Evolutionary conservation across 2,113 vertebrate species (phyloP).

Genomic region (Oreocharis arfaki): DNA sequence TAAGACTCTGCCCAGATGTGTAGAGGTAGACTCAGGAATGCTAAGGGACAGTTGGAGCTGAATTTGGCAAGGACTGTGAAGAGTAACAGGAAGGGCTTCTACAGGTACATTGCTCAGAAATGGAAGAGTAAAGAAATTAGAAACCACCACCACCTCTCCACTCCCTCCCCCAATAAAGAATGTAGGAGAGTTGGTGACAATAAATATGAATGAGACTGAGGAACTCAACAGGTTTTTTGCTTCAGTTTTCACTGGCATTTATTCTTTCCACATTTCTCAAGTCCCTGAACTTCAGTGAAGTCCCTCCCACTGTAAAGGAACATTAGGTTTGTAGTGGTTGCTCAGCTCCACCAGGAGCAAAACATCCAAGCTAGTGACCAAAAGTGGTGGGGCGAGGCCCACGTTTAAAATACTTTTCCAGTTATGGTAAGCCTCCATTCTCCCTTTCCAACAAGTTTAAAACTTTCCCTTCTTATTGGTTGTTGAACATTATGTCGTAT

Average conservation of each 20-base stretch:
- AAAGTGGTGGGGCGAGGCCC: too few relatives aligned
- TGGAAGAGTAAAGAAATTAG: background rate
- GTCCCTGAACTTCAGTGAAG: background rate
- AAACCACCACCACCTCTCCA: background rate
- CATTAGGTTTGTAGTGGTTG: too few relatives aligned
- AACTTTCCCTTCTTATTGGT: too few relatives aligned
- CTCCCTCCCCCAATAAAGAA: background rate
- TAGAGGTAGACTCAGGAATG: background rate
- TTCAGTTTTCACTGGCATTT: background rate
- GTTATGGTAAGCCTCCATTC: too few relatives aligned
- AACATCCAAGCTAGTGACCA: too few relatives aligned
- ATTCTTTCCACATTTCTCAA: background rate
- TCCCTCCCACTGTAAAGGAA: background rate
- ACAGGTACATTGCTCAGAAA: background rate
- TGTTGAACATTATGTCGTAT: too few relatives aligned
- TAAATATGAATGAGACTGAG: background rate
- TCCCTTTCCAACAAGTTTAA: too few relatives aligned
- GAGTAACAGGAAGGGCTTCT: background rate
- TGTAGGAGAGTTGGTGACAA: background rate
- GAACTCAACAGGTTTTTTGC: background rate
- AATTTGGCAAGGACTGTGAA: background rate
- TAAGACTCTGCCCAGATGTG: background rate
- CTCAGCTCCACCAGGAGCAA: too few relatives aligned
- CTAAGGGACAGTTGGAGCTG: background rate
- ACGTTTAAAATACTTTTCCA: too few relatives aligned